Conservation (phyloP, 2,888 invertebrate genomes). For the Boloria selene region DNA sequence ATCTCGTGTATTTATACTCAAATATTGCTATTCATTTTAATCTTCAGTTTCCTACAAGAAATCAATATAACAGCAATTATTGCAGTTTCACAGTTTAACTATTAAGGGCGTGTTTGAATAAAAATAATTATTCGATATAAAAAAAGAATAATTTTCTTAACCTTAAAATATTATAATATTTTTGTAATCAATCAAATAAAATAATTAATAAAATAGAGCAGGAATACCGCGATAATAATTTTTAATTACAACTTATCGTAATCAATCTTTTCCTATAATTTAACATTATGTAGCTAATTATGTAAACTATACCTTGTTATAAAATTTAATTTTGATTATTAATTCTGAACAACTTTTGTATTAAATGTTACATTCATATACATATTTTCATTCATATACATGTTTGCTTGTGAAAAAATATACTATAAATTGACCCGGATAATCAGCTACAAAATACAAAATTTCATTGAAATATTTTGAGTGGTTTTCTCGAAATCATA, state of each 20-base stretch:
- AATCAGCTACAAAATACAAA: no score
- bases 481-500: no score
- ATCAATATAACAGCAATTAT: constrained; percentile 44
- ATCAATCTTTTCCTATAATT: constrained; percentile 20
- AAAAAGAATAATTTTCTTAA: constrained; percentile 25
- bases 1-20: constrained; percentile 44
- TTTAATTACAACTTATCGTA: constrained; percentile 17
- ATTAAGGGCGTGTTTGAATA: constrained; percentile 40
- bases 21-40: constrained; percentile 50
- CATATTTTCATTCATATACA: no score
- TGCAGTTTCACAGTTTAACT: constrained; percentile 44
- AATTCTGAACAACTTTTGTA: no score
- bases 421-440: no score
- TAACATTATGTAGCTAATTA: constrained; percentile 8
- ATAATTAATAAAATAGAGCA: neutral
- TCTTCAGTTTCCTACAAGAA: constrained; percentile 53
- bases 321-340: neutral
- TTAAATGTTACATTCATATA: no score
- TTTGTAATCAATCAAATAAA: neutral
- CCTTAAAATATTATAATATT: constrained; percentile 21
- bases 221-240: neutral
- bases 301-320: constrained; percentile 8
- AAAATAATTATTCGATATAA: constrained; percentile 32
- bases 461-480: no score
- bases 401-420: no score